These are phyloP conservation scores for Malurus alboscapulatus DNA, from an alignment of 2,113 vertebrate genomes.

Conservation along the genomic window DNA sequence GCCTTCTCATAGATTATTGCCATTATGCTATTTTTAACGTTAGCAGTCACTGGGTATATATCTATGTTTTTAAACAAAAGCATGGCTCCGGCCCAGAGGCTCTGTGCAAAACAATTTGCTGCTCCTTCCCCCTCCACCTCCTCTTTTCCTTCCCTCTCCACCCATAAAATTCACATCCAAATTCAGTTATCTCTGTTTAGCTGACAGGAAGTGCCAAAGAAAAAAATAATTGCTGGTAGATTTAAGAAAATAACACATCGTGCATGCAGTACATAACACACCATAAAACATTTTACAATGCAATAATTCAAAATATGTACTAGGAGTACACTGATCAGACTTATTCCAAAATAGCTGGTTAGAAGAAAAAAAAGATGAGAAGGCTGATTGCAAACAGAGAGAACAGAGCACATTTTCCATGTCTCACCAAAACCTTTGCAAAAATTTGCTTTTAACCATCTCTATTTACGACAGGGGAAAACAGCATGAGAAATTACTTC, in stretches of 20 bases:
- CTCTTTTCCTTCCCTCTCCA: slow-evolving; percentile 49
- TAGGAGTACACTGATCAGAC: neutral
- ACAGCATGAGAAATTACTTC: neutral
- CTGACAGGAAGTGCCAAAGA: neutral
- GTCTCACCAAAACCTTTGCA: neutral
- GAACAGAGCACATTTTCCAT: neutral
- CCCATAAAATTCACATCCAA: slow-evolving; percentile 14
- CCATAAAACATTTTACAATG: neutral
- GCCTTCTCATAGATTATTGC: neutral
- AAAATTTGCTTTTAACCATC: neutral
- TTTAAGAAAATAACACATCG: neutral
- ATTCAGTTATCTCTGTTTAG: slow-evolving; percentile 9
- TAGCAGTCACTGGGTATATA: neutral
- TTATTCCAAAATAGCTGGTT: neutral
- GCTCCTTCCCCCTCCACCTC: slow-evolving; percentile 28
- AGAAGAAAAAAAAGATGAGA: neutral
- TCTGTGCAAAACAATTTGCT: slow-evolving; percentile 25
- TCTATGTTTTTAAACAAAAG: slow-evolving; percentile 36
- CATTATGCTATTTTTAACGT: neutral
- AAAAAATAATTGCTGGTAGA: neutral
- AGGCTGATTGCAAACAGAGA: neutral
- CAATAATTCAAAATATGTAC: neutral
- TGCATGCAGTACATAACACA: neutral
- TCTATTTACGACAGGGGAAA: neutral
- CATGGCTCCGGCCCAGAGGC: slow-evolving; percentile 11